A percentile compares a stretch with the other conserved stretches of the same genome.
Evolutionary conservation across 2,888 invertebrate genomes (phyloP).

Genomic region (Xylota segnis): DNA sequence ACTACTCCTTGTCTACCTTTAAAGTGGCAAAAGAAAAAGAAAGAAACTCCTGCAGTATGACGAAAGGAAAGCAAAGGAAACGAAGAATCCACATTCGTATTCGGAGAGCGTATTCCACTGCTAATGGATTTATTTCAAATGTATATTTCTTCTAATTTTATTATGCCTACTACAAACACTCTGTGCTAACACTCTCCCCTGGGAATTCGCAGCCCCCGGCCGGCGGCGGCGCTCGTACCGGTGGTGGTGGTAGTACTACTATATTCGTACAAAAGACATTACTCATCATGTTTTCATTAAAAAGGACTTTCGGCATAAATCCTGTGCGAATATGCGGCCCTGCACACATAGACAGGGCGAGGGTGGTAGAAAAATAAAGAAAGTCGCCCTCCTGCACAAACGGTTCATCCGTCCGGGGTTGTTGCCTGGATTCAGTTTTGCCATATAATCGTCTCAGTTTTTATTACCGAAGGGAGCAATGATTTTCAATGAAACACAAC

Average conservation of each 20-base stretch:
- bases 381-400: conserved; percentile 54
- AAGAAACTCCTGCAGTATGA: not conserved
- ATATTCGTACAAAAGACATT: conserved; percentile 76
- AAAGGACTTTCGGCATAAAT: conserved; percentile 72
- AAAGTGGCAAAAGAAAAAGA: not conserved
- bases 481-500: conserved; percentile 77
- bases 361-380: conserved; percentile 42
- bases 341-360: conserved; percentile 3
- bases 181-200: conserved; percentile 62
- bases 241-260: conserved; percentile 1
- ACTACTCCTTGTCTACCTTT: not conserved
- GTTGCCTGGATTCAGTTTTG: conserved; percentile 51
- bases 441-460: conserved; percentile 76
- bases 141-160: conserved; percentile 75
- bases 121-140: conserved; percentile 76
- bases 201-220: conserved; percentile 38
- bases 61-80: not conserved
- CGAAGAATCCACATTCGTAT: conserved; percentile 53
- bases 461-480: conserved; percentile 77
- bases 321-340: conserved; percentile 60
- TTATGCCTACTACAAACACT: conserved; percentile 67
- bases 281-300: conserved; percentile 77
- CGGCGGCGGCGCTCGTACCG: too few relatives aligned
- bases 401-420: conserved; percentile 59
- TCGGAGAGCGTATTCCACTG: conserved; percentile 57